phyloP scores from a whole-genome alignment of 2,888 invertebrate genomes.

The Tipula helvola region DNA sequence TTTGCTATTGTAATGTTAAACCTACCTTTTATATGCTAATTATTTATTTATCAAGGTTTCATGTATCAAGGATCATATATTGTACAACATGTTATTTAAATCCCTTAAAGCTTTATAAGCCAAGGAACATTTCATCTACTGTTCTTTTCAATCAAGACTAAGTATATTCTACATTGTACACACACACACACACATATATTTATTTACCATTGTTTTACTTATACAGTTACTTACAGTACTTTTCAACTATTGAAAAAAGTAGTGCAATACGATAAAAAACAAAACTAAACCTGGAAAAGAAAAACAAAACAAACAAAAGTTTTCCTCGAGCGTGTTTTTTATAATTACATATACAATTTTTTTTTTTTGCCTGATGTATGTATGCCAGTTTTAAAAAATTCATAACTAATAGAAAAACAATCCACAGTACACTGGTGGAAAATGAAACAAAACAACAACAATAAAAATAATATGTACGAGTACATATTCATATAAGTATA shows the following conservation, averaged over 20 bases:
- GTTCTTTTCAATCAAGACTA: background rate
- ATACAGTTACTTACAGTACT: background rate
- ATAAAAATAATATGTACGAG: background rate
- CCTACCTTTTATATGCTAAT: background rate
- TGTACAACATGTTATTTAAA: background rate
- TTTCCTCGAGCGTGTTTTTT: constrained; percentile 4
- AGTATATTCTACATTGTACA: background rate
- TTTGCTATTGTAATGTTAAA: background rate
- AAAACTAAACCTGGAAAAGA: background rate
- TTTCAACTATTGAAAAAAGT: background rate
- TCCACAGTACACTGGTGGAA: background rate
- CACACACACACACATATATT: background rate
- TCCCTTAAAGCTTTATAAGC: background rate
- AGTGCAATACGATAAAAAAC: background rate
- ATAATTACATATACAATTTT: background rate
- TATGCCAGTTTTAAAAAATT: background rate
- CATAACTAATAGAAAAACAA: background rate
- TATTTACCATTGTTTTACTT: background rate
- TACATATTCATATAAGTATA: background rate
- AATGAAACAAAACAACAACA: background rate
- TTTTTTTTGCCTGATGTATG: background rate
- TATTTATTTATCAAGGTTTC: background rate
- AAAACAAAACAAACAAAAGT: background rate
- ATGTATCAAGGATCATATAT: background rate
- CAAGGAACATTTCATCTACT: background rate